Base-by-base conservation (phyloP, 2,797 vertebrate species). In the Acipenser oxyrinchus region DNA sequence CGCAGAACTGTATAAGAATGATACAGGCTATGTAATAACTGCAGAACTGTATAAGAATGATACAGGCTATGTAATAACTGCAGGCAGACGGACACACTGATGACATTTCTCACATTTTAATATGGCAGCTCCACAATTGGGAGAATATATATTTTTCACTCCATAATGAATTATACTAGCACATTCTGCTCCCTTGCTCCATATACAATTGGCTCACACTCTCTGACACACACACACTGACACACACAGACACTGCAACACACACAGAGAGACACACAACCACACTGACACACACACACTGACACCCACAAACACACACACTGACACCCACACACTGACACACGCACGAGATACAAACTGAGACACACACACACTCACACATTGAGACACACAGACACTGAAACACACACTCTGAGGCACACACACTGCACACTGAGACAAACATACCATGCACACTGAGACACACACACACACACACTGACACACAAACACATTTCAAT, bases 211-310 rank as follows among this genome's bases (percentile, higher is more conserved):
- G 23, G 23, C 23, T 37, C 23, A 37, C 23, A 37, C 23, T 37
- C 23, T 37, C 23, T 37, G 23, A 37, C 23, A 37, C 1, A 1
- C 23, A 37, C 23, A 64, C 12, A 51, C 63, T 64, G 49, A 0
- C 13, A 10, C 8, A 52, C 37, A 52, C 63, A 52, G 12, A 64
- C 48, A 53, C 18, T n/a, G 50, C 73, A 57, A 58, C 76, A 71
- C 73, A 71, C 69, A 65, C 74, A 74, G 68, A 71, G 74, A 67
- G 55, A 64, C 77, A 75, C 71, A 73, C 71, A 77, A 23, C 59
- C 52, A 68, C 23, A 37, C 23, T 37, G 23, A 37, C 2, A 37
- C 23, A 37, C 23, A 37, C 37, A 51, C 63, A 64, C 53, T 64
- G 23, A 37, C 23, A 37, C 23, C 23, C 23, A 37, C 23, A 37